These are phyloP conservation scores for Eupithecia inturbata DNA, from an alignment of 2,888 invertebrate species.

Conservation along the genomic window DNA sequence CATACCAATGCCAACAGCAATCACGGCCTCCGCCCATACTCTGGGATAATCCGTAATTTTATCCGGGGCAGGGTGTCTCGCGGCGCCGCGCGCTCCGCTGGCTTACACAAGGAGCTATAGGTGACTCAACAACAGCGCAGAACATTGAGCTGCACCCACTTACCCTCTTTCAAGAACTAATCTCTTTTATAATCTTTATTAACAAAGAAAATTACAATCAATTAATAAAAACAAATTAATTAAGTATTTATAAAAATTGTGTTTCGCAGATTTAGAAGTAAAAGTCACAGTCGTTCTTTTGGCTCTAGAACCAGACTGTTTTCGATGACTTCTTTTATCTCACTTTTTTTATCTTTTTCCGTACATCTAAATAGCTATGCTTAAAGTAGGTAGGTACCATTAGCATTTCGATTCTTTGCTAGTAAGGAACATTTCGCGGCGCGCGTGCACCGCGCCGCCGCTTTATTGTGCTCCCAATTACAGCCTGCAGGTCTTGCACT, in stretches of 20 bases:
- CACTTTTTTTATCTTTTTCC: no score
- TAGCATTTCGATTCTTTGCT: background rate
- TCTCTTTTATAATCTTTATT: no score
- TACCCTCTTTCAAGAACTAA: background rate
- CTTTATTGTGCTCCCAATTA: background rate
- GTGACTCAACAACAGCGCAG: background rate
- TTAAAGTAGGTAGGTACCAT: background rate
- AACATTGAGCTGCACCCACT: background rate
- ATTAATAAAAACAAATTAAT: no score
- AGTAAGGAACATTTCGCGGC: background rate
- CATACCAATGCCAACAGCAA: constrained; percentile 8
- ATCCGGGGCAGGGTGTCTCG: constrained; percentile 12
- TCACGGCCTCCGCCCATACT: constrained; percentile 3
- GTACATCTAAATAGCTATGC: no score
- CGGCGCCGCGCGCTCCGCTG: background rate
- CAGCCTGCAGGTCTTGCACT: background rate
- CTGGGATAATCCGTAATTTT: constrained; percentile 21
- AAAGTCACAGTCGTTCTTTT: no score
- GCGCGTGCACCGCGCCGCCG: constrained; percentile 4
- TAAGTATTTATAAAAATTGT: no score
- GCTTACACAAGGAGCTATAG: background rate
- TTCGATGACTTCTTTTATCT: no score
- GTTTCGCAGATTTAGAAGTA: no score
- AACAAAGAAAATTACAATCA: no score
- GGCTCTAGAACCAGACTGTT: no score